Conservation (phyloP, 1,140 invertebrate genomes). For the Maconellicoccus hirsutus region DNA sequence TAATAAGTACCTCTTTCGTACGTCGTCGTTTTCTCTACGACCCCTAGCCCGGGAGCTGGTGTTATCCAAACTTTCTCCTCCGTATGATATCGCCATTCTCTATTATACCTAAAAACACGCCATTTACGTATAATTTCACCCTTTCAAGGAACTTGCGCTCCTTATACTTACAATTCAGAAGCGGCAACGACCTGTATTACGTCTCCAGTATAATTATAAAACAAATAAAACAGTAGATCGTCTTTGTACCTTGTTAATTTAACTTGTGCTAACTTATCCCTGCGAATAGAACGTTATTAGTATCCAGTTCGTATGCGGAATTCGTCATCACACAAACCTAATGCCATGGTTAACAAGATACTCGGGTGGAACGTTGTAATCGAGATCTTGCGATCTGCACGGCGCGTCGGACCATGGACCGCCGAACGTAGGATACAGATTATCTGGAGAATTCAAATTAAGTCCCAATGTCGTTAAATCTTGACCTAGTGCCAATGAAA, state of each 20-base stretch:
- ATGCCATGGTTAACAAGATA: constrained; percentile 91
- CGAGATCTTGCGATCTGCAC: constrained; percentile 95
- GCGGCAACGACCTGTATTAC: constrained; percentile 92
- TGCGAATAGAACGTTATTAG: constrained; percentile 36
- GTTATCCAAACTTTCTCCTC: constrained; percentile 99
- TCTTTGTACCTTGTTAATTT: constrained; percentile 95
- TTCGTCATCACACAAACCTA: constrained; percentile 42
- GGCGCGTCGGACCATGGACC: constrained; percentile 96
- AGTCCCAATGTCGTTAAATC: constrained; percentile 94
- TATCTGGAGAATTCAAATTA: constrained; percentile 95
- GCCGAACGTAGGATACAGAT: constrained; percentile 91
- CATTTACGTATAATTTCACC: not conserved
- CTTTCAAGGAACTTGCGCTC: not conserved
- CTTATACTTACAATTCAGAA: constrained; percentile 74
- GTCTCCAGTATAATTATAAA: constrained; percentile 98
- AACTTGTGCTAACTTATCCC: constrained; percentile 87
- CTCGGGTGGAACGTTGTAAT: constrained; percentile 96
- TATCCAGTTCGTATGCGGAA: no score
- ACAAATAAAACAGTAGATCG: constrained; percentile 97
- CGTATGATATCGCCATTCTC: constrained; percentile 98
- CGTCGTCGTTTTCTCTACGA: constrained; percentile 83
- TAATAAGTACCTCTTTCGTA: constrained; percentile 98
- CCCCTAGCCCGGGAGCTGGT: constrained; percentile 81
- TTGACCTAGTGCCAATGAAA: constrained; percentile 88
- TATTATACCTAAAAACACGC: constrained; percentile 88